Base-by-base conservation (phyloP, 2,113 vertebrate genomes). In the Pyrgilauda ruficollis region DNA sequence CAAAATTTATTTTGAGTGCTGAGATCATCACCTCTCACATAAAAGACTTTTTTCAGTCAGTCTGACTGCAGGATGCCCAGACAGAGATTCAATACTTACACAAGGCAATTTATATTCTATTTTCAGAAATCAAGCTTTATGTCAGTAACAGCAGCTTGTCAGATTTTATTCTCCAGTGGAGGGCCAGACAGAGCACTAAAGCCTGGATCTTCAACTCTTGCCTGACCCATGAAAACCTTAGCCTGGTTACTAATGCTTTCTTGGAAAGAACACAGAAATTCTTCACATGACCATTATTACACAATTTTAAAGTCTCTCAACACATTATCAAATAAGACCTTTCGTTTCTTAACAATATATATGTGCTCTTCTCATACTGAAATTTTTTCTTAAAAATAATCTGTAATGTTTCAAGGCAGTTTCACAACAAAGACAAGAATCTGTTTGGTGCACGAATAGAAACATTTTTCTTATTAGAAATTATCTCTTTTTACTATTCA, bases 1-100 rank as follows among this genome's bases (percentile, higher is more conserved):
- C 73, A 87, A 94, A 95, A 94, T 95, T 84, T 94, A 95, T 95
- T 95, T 90, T 94, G 66, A 96, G 87, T 85, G 84, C 89, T 97
- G 95, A 95, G 83, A 96, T 95, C 89, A 94, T 87, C 75, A 95
- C 69, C 91, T 85, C 90, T 91, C 91, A 84, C 55, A 95, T 95
- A 95, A 96, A 95, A 94, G 87, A 64, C 30, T 89, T 94, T 79
- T 90, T 89, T 96, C 90, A 91, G 92, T 80, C 91, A 81, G 83
- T 58, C 89, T 91, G 89, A 89, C 92, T 92, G 84, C 84, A 94
- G 87, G 89, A 95, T 95, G 94, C 92, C 89, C 76, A 94, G 92
- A 95, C 93, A 93, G 87, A 95, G 83, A 94, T 86, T 74, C 70
- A 96, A 93, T 95, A 89, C 93, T 97, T 90, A 72, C 77, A 87